Base-by-base conservation (phyloP, 1,140 invertebrate species). In the Galleria mellonella region DNA sequence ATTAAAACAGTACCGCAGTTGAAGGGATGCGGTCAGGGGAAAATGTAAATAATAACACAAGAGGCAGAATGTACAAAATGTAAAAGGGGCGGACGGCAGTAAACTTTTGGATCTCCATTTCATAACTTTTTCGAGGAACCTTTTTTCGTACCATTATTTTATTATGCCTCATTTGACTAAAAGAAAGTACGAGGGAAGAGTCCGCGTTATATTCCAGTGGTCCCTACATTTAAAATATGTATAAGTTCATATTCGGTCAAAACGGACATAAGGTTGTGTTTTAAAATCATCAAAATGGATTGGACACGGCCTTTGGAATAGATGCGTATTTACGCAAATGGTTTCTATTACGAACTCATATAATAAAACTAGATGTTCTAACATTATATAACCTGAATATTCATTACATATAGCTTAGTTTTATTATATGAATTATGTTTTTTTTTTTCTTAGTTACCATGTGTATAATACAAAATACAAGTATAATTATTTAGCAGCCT, bases 61-160 rank as follows among this genome's bases (percentile, higher is more conserved):
- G 62, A 69, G 51, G 17, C 62, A 48, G 54, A 75, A 77, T 73
- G 66, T 76, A 66, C 57, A 65, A 70, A 71, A 69, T 51, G 63
- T 64, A 72, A 78, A 81, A 61, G 59, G 68, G 51, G 66, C 55
- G 45, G 48, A 39, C 57, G 53, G 58, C 42, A 43, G 43, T 36
- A 64, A 83, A 75, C 65, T 83, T 83, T 70, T 56, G 62, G 62
- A 73, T 66, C 54, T 62, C 65, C 76, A 64, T 69, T 77, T 71
- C 65, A 68, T 64, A 79, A 81, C 64, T 78, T 81, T 78, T 70
- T 55, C 61, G 62, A 62, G 72, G 47, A 69, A 62, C 73, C 72
- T 76, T 81, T 78, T 76, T 77, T 72, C 59, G 38, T 55, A 41
- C 62, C 68, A 75, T 83, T 79, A 79, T 79, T 78, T 74, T 67